These are phyloP conservation scores for Cariama cristata DNA, from an alignment of 2,113 vertebrate species.

Conservation along the genomic window DNA sequence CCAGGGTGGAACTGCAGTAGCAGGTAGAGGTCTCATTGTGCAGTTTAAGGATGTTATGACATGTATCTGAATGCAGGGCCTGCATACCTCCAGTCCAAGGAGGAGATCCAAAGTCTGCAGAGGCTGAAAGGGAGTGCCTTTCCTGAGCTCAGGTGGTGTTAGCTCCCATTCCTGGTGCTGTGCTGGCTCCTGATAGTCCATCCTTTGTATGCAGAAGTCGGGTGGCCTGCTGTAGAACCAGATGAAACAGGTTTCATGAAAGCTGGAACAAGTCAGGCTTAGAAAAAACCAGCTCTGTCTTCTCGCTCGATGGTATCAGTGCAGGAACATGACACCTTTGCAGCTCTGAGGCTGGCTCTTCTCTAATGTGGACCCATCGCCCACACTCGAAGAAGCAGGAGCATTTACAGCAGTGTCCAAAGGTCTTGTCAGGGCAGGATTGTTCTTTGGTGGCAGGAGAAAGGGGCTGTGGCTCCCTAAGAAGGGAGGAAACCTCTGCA, in stretches of 20 bases:
- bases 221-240: not conserved
- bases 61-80: not conserved
- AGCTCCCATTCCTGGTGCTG: not conserved
- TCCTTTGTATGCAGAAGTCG: not conserved
- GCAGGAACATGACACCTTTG: not conserved
- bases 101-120: not conserved
- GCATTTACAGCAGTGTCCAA: not conserved
- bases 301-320: not conserved
- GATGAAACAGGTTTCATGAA: not conserved
- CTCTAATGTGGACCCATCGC: not conserved
- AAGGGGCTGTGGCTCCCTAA: too few species aligned
- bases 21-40: not conserved
- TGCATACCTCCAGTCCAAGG: not conserved
- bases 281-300: not conserved
- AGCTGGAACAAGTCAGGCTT: not conserved
- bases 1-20: not conserved
- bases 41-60: not conserved
- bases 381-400: not conserved
- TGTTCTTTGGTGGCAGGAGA: not conserved
- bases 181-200: not conserved
- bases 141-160: not conserved
- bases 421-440: not conserved
- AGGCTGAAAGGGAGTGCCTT: not conserved
- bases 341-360: not conserved
- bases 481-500: too few species aligned